phyloP scores from a whole-genome alignment of 2,797 vertebrate species.

The Eulemur mongoz region DNA sequence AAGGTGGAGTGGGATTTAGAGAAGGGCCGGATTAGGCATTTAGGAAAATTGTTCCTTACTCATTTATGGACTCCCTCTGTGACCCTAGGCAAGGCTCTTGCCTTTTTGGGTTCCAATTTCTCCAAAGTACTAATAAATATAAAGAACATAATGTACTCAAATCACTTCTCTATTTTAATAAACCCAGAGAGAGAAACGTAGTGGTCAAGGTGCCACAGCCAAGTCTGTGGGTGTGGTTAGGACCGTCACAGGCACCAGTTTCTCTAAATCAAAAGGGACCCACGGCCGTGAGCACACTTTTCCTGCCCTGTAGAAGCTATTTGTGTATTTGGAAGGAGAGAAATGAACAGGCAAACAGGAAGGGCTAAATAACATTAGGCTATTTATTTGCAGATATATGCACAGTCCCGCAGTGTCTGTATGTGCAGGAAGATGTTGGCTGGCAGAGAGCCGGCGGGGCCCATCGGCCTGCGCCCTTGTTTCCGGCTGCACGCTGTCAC shows the following conservation, averaged over 20 bases:
- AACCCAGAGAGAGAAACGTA: background rate
- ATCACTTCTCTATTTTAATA: background rate
- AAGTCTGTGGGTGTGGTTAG: background rate
- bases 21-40: background rate
- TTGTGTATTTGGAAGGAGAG: conserved; percentile 21
- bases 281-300: background rate
- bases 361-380: background rate
- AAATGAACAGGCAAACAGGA: background rate
- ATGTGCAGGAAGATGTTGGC: background rate
- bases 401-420: background rate
- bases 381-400: conserved; percentile 42
- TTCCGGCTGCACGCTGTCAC: background rate
- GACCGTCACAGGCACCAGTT: background rate
- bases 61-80: background rate
- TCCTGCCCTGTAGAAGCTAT: background rate
- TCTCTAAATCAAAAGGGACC: background rate
- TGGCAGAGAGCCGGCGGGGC: background rate
- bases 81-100: background rate
- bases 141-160: background rate
- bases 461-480: background rate
- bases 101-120: background rate
- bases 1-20: background rate
- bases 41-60: background rate
- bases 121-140: background rate
- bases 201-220: background rate